Base-by-base conservation (phyloP, 2,888 invertebrate genomes). In the Mythimna vitellina region DNA sequence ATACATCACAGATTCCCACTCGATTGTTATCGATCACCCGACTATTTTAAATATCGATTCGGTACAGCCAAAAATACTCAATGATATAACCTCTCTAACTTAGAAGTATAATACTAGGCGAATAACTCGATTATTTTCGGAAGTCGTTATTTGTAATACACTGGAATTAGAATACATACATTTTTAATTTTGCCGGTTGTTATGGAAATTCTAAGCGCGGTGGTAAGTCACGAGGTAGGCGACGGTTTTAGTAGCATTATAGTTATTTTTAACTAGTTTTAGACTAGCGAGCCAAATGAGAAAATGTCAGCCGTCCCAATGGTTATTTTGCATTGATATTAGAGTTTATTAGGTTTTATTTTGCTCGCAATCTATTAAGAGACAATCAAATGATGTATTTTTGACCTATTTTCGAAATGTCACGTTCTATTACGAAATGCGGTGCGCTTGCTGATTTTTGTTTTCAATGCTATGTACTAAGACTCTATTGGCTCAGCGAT, bases 1-100 rank as follows among this genome's bases (percentile, higher is more conserved):
- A 78, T 70, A 71, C 85, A 82, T 84, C 82, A 87, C 85, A 88
- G 87, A 85, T 88, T 82, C 81, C 69, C 74, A 79, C 76, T 79
- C 85, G 80, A 85, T 87, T 87, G 88, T 87, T 86, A 86, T 88
- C 82, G 82, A 85, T 83, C 81, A 91, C 51, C 83, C 94, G 87
- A 69, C 91, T 67, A 81, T 86, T 89, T 92, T 76, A 75, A 84
- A 89, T 78, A 87, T 74, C 76, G 63, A 67, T 54, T 35, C 32
- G 0, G 20, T n/a, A 12, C 10, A 60, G 61, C 60, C 57, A 25
- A 81, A 79, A 77, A 60, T 62, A 9, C 32, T 61, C 22, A 29
- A 38, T 54, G 64, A 53, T n/a, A 7, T 12, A 25, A 62, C 62
- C 73, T 71, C 49, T 65, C 63, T 14, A 73, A 80, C 71, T 86